Conservation (phyloP, 2,888 invertebrate genomes). For the Cylloceria caligata region DNA sequence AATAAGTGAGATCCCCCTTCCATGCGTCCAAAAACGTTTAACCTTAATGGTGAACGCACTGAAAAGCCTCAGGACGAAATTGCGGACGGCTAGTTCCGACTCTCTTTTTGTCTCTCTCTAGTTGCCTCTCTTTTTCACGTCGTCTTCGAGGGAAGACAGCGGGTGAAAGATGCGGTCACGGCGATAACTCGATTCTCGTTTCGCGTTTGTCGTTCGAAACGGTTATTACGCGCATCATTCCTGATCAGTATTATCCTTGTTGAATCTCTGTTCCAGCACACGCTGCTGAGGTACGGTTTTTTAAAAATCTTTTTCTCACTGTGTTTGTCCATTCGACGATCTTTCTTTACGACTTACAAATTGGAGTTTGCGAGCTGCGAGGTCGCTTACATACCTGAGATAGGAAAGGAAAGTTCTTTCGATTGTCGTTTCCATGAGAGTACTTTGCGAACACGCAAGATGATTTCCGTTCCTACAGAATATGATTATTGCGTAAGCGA, state of each 20-base stretch:
- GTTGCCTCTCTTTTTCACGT: constrained; percentile 28
- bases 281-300: constrained; percentile 25
- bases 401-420: constrained; percentile 24
- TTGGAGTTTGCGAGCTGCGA: constrained; percentile 66
- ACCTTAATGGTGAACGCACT: constrained; percentile 47
- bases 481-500: neutral
- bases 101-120: neutral
- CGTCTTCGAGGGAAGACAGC: constrained; percentile 25
- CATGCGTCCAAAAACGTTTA: constrained; percentile 38
- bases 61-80: constrained; percentile 29
- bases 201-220: constrained; percentile 66
- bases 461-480: neutral
- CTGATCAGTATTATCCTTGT: constrained; percentile 66
- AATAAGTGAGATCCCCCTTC: constrained; percentile 50
- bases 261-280: constrained; percentile 49
- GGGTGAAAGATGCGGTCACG: constrained; percentile 59
- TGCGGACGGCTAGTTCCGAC: constrained; percentile 26
- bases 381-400: constrained; percentile 43
- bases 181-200: constrained; percentile 66
- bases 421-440: constrained; percentile 12
- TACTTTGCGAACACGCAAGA: neutral
- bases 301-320: constrained; percentile 2
- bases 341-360: constrained; percentile 67
- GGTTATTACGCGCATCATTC: constrained; percentile 69
- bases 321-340: constrained; percentile 52